Conservation (phyloP, 2,113 vertebrate genomes). For the Pelvicachromis taeniatus region DNA sequence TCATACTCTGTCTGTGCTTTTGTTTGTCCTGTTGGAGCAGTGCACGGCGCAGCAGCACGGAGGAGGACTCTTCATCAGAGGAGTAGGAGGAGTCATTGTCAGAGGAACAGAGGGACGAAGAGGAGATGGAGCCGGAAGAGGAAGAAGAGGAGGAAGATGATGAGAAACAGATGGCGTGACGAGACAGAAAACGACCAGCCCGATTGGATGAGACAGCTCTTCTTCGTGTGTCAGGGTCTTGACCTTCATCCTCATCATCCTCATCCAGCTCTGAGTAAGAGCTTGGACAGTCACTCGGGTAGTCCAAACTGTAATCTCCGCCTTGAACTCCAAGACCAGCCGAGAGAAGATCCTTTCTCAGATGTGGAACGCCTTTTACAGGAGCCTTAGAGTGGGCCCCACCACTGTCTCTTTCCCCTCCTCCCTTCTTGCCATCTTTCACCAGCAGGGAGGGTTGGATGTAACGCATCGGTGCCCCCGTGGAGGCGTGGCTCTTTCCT, state of each 20-base stretch:
- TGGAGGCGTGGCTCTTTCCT: constrained; percentile 56
- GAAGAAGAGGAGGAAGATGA: constrained; percentile 92
- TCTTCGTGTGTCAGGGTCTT: constrained; percentile 58
- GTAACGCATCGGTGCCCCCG: constrained; percentile 67
- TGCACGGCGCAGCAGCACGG: constrained; percentile 84
- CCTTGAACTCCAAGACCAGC: constrained; percentile 54
- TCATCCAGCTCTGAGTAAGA: constrained; percentile 93
- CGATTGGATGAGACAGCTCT: constrained; percentile 41
- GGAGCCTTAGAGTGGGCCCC: constrained; percentile 58
- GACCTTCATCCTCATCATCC: constrained; percentile 81
- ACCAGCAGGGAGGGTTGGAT: constrained; percentile 71
- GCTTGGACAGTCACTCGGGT: constrained; percentile 89
- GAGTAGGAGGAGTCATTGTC: constrained; percentile 95
- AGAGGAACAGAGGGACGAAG: constrained; percentile 92
- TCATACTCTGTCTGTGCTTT: constrained; percentile 52
- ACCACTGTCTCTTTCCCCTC: constrained; percentile 52
- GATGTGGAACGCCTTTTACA: constrained; percentile 73
- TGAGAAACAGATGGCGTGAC: constrained; percentile 85
- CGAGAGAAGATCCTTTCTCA: constrained; percentile 75
- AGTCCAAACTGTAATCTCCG: constrained; percentile 82
- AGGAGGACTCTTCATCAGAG: constrained; percentile 90
- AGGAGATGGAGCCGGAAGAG: constrained; percentile 89
- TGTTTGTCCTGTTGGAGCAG: constrained; percentile 82
- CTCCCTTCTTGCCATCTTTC: constrained; percentile 81
- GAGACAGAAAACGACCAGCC: constrained; percentile 83